A percentile compares a stretch with the other conserved stretches of the same genome.
phyloP scores from a whole-genome alignment of 2,888 invertebrate species.

The Eulithis testata region DNA sequence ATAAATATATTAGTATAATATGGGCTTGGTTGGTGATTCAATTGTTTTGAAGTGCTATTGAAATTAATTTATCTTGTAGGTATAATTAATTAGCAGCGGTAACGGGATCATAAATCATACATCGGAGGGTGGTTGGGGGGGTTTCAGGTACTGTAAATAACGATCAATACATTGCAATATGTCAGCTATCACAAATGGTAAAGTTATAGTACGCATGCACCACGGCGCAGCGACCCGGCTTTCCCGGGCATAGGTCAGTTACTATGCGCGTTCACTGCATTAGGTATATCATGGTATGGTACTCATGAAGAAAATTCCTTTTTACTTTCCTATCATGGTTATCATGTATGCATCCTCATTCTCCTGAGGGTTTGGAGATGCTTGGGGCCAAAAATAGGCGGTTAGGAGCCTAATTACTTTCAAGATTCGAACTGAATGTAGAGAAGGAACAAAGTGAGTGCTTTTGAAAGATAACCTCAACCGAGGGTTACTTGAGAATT shows the following conservation, averaged over 20 bases:
- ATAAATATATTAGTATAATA: too few relatives aligned
- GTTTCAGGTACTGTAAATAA: slow-evolving; percentile 31
- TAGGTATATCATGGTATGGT: slow-evolving; percentile 10
- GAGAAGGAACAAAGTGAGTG: too few relatives aligned
- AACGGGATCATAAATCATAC: slow-evolving; percentile 22
- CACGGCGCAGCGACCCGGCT: slow-evolving; percentile 45
- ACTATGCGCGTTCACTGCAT: slow-evolving; percentile 50
- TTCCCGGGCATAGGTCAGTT: slow-evolving; percentile 73
- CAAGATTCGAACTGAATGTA: too few relatives aligned
- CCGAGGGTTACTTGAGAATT: too few relatives aligned
- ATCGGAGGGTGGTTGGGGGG: slow-evolving; percentile 10
- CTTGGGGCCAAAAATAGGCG: neutral
- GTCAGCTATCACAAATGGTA: slow-evolving; percentile 49
- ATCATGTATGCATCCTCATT: neutral
- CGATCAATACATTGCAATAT: slow-evolving; percentile 69
- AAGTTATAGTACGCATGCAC: slow-evolving; percentile 68
- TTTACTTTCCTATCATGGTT: neutral
- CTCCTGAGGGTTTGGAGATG: neutral
- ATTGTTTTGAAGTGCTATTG: slow-evolving; percentile 25
- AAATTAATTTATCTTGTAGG: slow-evolving; percentile 16
- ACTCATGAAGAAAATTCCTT: slow-evolving; percentile 3
- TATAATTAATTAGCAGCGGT: slow-evolving; percentile 22
- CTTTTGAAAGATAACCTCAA: too few relatives aligned
- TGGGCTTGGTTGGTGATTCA: slow-evolving; percentile 26
- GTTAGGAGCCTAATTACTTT: too few relatives aligned